Base-by-base conservation (phyloP, 2,797 vertebrate genomes). In the Varecia variegata region DNA sequence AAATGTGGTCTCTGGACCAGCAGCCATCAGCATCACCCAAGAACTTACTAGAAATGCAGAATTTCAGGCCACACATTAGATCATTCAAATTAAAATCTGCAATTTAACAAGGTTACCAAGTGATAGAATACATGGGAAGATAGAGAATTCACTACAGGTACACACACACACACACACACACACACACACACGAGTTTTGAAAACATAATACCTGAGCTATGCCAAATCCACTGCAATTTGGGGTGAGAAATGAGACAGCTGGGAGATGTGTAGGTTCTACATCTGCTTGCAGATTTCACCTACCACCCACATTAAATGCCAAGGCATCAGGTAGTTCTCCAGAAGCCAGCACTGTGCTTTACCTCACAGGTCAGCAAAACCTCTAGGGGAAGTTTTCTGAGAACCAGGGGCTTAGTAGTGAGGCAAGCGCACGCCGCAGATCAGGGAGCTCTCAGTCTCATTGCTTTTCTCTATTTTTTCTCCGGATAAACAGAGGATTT, bases 401-500 rank as follows among this genome's bases (percentile, higher is more conserved):
- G 30, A 45, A 9, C 20, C 20, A 2, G 52, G 32, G 62, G 6
- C 27, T 77, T 62, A 45, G 40, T 25, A 20, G 13, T 38, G 32
- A 86, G 43, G 21, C 27, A 20, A 30, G 35, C 12, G 35, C 12
- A 3, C 0, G 0, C 62, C 45, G 38, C 30, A 25, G 79, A 52
- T 88, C 10, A 5, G 25, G 0, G 38, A 62, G 35, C 50, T 45
- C 30, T 47, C 14, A 1, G 20, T 35, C 43, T 91, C 35, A 38
- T 74, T 70, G 90, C 25, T 96, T 92, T 70, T 65, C 79, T 93
- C 77, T 60, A 47, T 45, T 43, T 95, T 93, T 93, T 38, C 43
- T 96, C 47, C 92, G 71, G 35, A 70, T 93, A 96, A 95, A 94
- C 38, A 97, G 50, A 93, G 65, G 40, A 92, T 90, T 94, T 81